A percentile compares a stretch with the other conserved stretches of the same genome.
Conservation (phyloP, 2,113 vertebrate species). For the Tinamus guttatus region DNA sequence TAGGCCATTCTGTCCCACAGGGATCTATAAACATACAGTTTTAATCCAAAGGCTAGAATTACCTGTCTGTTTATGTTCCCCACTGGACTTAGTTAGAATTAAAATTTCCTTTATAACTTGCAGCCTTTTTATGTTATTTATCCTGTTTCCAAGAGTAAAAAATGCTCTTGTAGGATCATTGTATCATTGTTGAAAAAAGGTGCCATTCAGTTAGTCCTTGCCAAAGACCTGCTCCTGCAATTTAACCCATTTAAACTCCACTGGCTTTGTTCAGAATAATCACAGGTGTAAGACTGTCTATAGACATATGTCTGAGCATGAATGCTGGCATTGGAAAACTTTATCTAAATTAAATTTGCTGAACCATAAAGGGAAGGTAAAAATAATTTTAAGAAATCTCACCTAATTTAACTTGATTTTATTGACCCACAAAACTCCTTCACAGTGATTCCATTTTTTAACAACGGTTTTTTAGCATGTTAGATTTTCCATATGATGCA, state of each 20-base stretch:
- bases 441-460: not conserved
- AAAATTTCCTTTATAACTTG: not conserved
- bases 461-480: not conserved
- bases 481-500: not conserved
- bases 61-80: not conserved
- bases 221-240: constrained; percentile 10
- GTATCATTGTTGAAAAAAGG: not conserved
- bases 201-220: constrained; percentile 11
- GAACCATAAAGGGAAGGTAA: not conserved
- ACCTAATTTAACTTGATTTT: not conserved
- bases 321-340: not conserved
- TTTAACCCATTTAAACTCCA: constrained; percentile 18
- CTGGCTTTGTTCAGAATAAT: constrained; percentile 41
- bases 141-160: not conserved
- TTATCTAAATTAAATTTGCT: constrained; percentile 36
- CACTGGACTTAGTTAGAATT: not conserved
- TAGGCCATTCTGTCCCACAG: not conserved
- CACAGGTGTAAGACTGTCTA: not conserved
- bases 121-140: not conserved
- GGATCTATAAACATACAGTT: not conserved
- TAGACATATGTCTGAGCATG: not conserved
- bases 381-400: not conserved
- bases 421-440: not conserved
- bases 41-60: not conserved
- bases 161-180: not conserved